Conservation (phyloP, 2,888 invertebrate genomes). For the Harpagoxenus sublaevis region DNA sequence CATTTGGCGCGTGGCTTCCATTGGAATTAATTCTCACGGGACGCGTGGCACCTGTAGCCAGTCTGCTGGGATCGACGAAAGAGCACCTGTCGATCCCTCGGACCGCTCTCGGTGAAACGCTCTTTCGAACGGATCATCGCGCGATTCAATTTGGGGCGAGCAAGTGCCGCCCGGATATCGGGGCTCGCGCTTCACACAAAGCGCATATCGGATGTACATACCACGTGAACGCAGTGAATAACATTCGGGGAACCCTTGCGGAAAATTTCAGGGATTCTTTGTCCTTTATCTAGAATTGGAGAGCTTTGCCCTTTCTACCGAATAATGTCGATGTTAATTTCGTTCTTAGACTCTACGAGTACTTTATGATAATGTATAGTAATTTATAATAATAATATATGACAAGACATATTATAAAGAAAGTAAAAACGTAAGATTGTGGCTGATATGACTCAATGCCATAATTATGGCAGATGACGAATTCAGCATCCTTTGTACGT, state of each 20-base stretch:
- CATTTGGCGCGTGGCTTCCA: conserved; percentile 40
- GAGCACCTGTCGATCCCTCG: conserved; percentile 73
- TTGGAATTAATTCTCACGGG: conserved; percentile 47
- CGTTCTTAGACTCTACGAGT: neutral
- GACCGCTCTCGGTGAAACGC: conserved; percentile 58
- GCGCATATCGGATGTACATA: neutral
- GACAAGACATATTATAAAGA: neutral
- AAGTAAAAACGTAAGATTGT: conserved; percentile 1
- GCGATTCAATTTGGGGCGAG: conserved; percentile 70
- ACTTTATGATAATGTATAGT: neutral
- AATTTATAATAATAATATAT: neutral
- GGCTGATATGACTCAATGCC: neutral
- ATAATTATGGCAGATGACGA: conserved; percentile 19
- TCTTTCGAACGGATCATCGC: conserved; percentile 60
- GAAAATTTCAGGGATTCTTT: neutral
- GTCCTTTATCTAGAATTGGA: neutral
- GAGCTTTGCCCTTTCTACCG: neutral
- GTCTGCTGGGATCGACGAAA: conserved; percentile 14
- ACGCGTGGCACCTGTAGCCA: conserved; percentile 22
- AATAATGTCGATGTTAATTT: neutral
- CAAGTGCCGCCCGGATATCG: conserved; percentile 51
- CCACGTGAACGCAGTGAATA: neutral
- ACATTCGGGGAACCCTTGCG: neutral
- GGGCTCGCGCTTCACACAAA: neutral
- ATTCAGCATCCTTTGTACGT: conserved; percentile 9